Conservation (phyloP, 2,113 vertebrate genomes). For the Bos javanicus region DNA sequence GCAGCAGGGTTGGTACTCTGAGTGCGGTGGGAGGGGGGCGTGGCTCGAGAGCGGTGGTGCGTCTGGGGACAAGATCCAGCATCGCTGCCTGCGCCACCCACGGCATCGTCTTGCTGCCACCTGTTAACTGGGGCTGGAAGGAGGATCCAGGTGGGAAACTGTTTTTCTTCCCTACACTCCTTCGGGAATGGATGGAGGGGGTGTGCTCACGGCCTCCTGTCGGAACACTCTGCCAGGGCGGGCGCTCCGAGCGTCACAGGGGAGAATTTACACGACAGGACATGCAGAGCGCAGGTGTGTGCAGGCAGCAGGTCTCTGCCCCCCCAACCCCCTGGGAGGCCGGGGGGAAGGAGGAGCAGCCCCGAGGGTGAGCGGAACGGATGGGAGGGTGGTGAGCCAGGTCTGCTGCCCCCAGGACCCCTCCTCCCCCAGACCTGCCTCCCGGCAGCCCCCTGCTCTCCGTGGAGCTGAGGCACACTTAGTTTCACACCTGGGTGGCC, state of each 20-base stretch:
- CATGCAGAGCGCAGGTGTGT: too few species aligned
- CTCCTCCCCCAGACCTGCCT: neutral
- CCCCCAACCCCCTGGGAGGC: neutral
- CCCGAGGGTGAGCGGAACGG: neutral
- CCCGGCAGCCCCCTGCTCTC: neutral
- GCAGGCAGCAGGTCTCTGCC: rapidly evolving
- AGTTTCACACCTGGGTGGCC: neutral
- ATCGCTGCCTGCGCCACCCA: rapidly evolving
- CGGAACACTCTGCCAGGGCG: neutral
- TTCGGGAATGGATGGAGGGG: neutral
- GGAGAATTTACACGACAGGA: neutral
- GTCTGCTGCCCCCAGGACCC: neutral
- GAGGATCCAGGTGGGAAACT: rapidly evolving
- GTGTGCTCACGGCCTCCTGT: rapidly evolving
- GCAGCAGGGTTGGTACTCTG: neutral
- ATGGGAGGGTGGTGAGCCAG: rapidly evolving
- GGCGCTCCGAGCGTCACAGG: rapidly evolving
- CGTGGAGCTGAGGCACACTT: rapidly evolving
- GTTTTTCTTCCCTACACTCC: neutral
- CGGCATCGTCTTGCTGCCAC: rapidly evolving
- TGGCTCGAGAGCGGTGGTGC: rapidly evolving
- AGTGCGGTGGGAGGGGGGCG: rapidly evolving
- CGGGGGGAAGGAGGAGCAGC: rapidly evolving
- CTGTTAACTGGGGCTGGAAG: neutral
- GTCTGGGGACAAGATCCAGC: rapidly evolving